Base-by-base conservation (phyloP, 2,113 vertebrate species). In the Bucco capensis region DNA sequence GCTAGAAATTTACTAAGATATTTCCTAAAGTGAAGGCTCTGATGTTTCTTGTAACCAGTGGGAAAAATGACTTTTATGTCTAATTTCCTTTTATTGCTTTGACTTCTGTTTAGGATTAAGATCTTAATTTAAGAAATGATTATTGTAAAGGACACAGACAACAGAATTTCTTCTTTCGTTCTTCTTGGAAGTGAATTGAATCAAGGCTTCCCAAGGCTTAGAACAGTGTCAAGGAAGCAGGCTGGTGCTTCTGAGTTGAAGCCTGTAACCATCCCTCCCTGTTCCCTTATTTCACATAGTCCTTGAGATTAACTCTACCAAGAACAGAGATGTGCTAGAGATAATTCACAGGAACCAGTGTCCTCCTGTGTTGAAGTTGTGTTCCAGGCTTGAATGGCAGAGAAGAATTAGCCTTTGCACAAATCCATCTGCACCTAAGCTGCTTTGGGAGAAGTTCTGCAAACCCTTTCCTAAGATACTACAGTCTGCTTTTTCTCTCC, bases 361-460 rank as follows among this genome's bases (percentile, higher is more conserved):
- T 70, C 84, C 9, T 80, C 7, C 9, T 76, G 42, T 40, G 7
- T 62, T 87, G 58, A 35, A 71, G 31, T 4, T 70, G 11, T 53
- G 16, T 83, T 40, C 69, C 38, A 46, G 57, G 46, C 31, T 46
- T 76, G 87, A 78, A 70, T 27, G 30, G 42, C 54, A 62, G 49
- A 64, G 84, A 53, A 80, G 67, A 88, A 93, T 64, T 83, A 87
- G 86, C 72, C 62, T 79, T 83, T 89, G 73, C 44, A 60, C 61
- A 80, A 89, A 62, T 31, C n/a, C 7, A 6, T 77, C 44, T 89
- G 64, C 15, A 37, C 25, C 46, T 79, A 25, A 71, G 28, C 72
- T 82, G 67, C 66, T 84, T 27, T 83, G 66, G 53, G 58, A 79
- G 40, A 70, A 71, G 49, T 57, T 71, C 15, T 57, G 74, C 31